These are phyloP conservation scores for Darevskia nairensis DNA, from an alignment of 2,797 vertebrate species.

Conservation along the genomic window DNA sequence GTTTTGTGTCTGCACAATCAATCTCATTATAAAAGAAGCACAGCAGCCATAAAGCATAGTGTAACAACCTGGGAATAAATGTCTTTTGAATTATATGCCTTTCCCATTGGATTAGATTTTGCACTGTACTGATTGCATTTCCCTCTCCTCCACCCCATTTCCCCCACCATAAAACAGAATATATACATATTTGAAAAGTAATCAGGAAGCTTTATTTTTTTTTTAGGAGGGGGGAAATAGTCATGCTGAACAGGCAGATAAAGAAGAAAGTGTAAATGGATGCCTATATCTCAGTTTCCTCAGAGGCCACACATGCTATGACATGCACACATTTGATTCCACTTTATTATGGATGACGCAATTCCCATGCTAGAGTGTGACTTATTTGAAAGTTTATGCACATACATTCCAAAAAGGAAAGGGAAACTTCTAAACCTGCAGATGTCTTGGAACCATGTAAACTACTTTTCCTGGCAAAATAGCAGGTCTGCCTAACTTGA, in stretches of 20 bases:
- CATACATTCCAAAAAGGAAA: not conserved
- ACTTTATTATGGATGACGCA: not conserved
- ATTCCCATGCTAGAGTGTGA: not conserved
- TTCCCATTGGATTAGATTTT: not conserved
- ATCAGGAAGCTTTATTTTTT: not conserved
- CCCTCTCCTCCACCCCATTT: not conserved
- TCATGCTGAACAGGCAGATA: not conserved
- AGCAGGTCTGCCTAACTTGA: not conserved
- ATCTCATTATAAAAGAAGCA: slow-evolving; percentile 36
- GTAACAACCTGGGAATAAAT: slow-evolving; percentile 17
- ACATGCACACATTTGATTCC: not conserved
- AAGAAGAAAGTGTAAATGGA: not conserved
- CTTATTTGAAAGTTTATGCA: not conserved
- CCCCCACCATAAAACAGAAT: slow-evolving; percentile 7
- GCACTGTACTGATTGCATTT: not conserved
- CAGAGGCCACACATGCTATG: not conserved
- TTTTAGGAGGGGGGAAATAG: no score
- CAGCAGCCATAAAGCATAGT: not conserved
- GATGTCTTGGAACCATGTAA: not conserved
- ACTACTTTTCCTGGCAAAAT: not conserved
- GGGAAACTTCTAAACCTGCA: not conserved
- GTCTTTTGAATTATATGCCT: not conserved
- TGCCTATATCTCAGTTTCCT: not conserved
- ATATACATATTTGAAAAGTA: slow-evolving; percentile 27
- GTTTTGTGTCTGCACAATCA: slow-evolving; percentile 25